Percentiles rank a stretch among this genome's conserved stretches.
Evolutionary conservation across 1,140 invertebrate species (phyloP).

Genomic region (Lithobius niger): DNA sequence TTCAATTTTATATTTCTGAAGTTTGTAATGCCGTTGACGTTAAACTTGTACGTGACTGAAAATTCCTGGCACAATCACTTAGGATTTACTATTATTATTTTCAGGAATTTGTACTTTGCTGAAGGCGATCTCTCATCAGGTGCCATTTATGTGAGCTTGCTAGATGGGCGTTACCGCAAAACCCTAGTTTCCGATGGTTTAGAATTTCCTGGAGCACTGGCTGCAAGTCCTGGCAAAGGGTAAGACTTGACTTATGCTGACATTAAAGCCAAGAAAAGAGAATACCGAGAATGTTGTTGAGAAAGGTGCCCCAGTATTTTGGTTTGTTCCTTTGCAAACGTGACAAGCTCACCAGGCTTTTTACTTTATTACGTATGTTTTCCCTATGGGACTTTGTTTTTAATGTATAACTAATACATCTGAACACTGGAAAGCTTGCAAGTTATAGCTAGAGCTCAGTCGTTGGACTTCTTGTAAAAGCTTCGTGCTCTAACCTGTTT

Average conservation of each 20-base stretch:
- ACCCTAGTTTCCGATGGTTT: slow-evolving; percentile 49
- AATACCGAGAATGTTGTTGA: no score
- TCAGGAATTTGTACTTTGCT: slow-evolving; percentile 84
- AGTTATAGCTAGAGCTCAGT: no score
- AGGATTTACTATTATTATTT: slow-evolving; percentile 11
- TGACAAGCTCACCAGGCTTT: no score
- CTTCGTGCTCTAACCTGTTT: no score
- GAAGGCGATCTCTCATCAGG: slow-evolving; percentile 50
- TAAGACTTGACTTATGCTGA: no score
- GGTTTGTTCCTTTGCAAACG: neutral
- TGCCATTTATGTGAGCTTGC: slow-evolving; percentile 68
- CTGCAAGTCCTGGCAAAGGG: slow-evolving; percentile 61
- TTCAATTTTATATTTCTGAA: neutral
- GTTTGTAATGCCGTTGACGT: neutral
- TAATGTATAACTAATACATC: no score
- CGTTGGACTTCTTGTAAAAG: no score
- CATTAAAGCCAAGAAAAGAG: no score
- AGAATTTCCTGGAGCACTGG: slow-evolving; percentile 71
- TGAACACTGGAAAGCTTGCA: no score
- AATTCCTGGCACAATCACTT: neutral
- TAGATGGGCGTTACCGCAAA: slow-evolving; percentile 75
- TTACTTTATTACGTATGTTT: no score
- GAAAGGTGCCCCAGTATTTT: neutral
- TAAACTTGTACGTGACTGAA: neutral
- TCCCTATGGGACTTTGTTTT: no score